Evolutionary conservation across 2,797 vertebrate species (phyloP), one percentile per base, ranked within the genome.

Genomic region (Xerus rutilus): DNA sequence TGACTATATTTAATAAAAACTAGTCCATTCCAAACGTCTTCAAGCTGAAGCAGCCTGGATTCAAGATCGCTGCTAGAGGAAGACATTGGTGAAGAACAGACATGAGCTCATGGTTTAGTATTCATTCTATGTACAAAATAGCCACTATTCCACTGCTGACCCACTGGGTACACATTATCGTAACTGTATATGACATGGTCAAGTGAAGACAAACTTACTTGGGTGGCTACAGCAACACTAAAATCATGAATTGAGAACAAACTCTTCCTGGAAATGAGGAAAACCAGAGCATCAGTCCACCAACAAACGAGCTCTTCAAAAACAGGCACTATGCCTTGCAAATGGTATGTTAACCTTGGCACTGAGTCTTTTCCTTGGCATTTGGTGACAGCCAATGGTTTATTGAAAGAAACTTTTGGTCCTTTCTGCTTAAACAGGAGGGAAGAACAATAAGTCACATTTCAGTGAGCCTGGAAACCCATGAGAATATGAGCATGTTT

Each of bases 391-490:
- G 52, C 32, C 2, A 9, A 35, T 74, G 87, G 64, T 74, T 57
- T 95, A 35, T 86, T 78, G 43, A 82, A 77, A 43, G 39, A 86
- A 86, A 95, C 14, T 69, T 11, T 74, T 86, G 8, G 30, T 70
- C 21, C 43, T 39, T 39, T 39, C 3, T 82, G 30, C 49, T 86
- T 83, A 62, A 93, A 76, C 18, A 83, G 28, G 9, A 91, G 7
- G 10, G 7, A 89, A 83, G 21, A 70, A 69, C 32, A 67, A 5
- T 45, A 78, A 65, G 45, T 69, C 39, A 89, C n/a, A 52, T 81
- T 59, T 69, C 49, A 76, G 28, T 87, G 95, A 96, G 32, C 49
- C 65, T 74, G 6, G 81, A 93, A 89, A 93, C 25, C n/a, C 20
- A 23, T 62, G 62, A 54, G 70, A 72, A 11, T 45, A 78, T 4